Percentiles rank a stretch among this genome's conserved stretches.
phyloP scores from a whole-genome alignment of 2,113 vertebrate genomes.

The Paedocypris sp. region DNA sequence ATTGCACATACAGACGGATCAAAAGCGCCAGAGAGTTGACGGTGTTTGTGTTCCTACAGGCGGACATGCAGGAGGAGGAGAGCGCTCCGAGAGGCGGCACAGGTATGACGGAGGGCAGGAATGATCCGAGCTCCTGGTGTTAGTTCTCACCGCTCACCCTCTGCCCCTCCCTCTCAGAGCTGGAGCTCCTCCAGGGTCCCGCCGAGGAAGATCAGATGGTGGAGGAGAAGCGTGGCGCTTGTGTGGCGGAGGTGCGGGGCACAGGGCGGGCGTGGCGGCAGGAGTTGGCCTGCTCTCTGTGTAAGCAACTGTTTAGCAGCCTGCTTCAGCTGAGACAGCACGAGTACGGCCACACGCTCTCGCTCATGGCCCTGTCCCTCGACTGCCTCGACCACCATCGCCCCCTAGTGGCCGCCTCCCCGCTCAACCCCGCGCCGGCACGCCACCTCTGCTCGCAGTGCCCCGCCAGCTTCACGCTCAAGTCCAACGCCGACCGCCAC shows the following conservation, averaged over 20 bases:
- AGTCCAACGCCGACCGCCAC: slow-evolving; percentile 68
- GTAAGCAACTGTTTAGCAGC: slow-evolving; percentile 62
- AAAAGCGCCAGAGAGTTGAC: slow-evolving; percentile 39
- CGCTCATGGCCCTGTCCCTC: slow-evolving; percentile 54
- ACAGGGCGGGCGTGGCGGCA: slow-evolving; percentile 44
- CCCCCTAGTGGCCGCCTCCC: slow-evolving; percentile 20
- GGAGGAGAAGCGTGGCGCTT: slow-evolving; percentile 44
- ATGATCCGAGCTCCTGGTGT: slow-evolving; percentile 16
- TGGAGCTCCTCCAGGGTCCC: slow-evolving; percentile 46
- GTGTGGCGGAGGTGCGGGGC: slow-evolving; percentile 40
- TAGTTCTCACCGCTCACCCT: slow-evolving; percentile 25
- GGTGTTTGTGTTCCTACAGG: slow-evolving; percentile 54
- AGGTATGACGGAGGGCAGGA: slow-evolving; percentile 46
- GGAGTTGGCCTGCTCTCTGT: slow-evolving; percentile 65
- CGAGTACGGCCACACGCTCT: slow-evolving; percentile 55
- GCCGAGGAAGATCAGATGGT: slow-evolving; percentile 50
- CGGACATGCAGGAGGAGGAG: slow-evolving; percentile 40
- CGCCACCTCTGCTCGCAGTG: slow-evolving; percentile 71
- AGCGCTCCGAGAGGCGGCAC: slow-evolving; percentile 30
- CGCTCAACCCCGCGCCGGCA: slow-evolving; percentile 27
- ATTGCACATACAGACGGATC: too few species aligned
- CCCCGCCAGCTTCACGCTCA: slow-evolving; percentile 67
- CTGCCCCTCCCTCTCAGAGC: slow-evolving; percentile 31
- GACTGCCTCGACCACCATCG: slow-evolving; percentile 44
- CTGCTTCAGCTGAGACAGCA: slow-evolving; percentile 64